Evolutionary conservation across 2,888 invertebrate genomes (phyloP).

Genomic region (Phoronis australis): DNA sequence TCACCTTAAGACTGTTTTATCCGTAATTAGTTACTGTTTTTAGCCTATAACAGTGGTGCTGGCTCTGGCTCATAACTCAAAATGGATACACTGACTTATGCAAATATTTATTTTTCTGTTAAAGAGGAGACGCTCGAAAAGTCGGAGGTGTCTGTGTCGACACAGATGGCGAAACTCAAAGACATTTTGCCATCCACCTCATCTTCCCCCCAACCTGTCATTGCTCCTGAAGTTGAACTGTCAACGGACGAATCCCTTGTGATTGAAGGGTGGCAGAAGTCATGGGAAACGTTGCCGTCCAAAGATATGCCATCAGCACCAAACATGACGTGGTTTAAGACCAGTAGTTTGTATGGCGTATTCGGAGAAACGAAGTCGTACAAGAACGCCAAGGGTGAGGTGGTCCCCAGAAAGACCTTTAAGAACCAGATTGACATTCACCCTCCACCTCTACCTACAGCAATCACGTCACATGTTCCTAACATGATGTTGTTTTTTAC

Average conservation of each 20-base stretch:
- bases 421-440: background rate
- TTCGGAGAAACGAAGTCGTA: background rate
- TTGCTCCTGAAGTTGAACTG: too few relatives aligned
- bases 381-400: background rate
- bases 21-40: too few relatives aligned
- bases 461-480: background rate
- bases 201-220: too few relatives aligned
- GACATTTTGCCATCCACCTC: too few relatives aligned
- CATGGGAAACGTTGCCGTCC: too few relatives aligned
- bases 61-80: too few relatives aligned
- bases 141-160: background rate
- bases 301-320: too few relatives aligned
- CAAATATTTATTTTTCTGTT: background rate
- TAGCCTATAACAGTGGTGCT: too few relatives aligned
- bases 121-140: background rate
- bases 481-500: background rate
- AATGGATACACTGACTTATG: too few relatives aligned
- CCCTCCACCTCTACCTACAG: background rate
- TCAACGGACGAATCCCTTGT: background rate
- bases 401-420: background rate
- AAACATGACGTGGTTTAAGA: background rate
- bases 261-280: background rate
- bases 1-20: too few relatives aligned
- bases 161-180: too few relatives aligned
- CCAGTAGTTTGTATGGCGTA: background rate